Evolutionary conservation across 2,888 invertebrate genomes (phyloP).

Genomic region (Eupithecia abbreviata): DNA sequence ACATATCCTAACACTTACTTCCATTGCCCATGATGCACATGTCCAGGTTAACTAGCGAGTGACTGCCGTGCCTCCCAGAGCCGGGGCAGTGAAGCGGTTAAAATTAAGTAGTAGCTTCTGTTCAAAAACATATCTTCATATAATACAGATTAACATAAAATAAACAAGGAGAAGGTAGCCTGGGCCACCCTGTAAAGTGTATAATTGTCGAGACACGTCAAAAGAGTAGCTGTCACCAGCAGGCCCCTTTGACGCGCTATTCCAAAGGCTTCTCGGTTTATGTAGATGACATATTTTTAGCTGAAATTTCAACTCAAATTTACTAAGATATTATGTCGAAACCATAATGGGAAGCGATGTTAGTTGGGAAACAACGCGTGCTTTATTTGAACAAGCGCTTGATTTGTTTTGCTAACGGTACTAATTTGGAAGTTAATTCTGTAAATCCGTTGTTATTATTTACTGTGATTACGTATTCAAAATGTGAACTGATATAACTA

Average conservation of each 20-base stretch:
- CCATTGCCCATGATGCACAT: neutral
- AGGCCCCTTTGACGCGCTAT: conserved; percentile 44
- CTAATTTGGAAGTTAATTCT: neutral
- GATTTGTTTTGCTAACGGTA: neutral
- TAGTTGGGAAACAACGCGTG: conserved; percentile 1
- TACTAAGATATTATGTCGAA: conserved; percentile 5
- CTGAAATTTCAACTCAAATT: conserved; percentile 12
- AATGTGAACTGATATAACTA: no score
- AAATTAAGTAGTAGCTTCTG: neutral
- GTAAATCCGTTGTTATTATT: neutral
- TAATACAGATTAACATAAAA: neutral
- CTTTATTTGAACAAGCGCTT: conserved; percentile 2
- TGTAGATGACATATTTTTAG: conserved; percentile 42
- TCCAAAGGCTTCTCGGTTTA: conserved; percentile 31
- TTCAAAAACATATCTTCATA: neutral
- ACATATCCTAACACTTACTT: no score
- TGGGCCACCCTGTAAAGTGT: neutral
- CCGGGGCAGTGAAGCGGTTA: neutral
- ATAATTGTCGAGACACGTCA: conserved; percentile 46
- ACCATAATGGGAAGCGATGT: neutral
- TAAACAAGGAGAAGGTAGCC: neutral
- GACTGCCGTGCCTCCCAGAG: neutral
- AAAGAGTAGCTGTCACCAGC: conserved; percentile 50
- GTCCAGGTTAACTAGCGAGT: neutral
- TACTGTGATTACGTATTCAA: neutral